Conservation (phyloP, 2,888 invertebrate species). For the Rhamnusium bicolor region DNA sequence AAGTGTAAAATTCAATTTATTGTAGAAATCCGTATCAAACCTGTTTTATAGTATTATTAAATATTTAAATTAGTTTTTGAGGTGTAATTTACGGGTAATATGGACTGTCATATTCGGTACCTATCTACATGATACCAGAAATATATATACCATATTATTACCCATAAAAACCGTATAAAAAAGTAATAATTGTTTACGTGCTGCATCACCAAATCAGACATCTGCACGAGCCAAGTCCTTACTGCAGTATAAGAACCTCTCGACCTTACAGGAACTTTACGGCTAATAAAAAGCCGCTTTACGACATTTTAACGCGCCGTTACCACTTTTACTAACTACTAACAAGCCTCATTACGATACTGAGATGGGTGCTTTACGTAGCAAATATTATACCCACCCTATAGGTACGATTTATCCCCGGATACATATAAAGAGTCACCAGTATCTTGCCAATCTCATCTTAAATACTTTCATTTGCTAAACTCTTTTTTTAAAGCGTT, state of each 20-base stretch:
- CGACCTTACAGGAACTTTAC: constrained; percentile 66
- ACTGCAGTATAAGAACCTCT: constrained; percentile 60
- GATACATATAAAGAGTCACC: constrained; percentile 34
- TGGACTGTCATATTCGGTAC: not conserved
- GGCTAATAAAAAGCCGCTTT: constrained; percentile 71
- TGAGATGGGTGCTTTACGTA: constrained; percentile 58
- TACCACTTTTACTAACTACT: constrained; percentile 71
- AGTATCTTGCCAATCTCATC: not conserved
- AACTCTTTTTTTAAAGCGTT: not conserved
- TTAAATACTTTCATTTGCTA: not conserved
- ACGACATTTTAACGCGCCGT: constrained; percentile 70
- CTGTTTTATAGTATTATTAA: not conserved
- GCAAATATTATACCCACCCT: constrained; percentile 62
- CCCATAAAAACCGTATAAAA: constrained; percentile 42
- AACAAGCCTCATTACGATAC: constrained; percentile 70
- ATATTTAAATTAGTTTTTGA: constrained; percentile 13
- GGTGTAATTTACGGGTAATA: too few relatives aligned
- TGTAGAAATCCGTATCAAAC: not conserved
- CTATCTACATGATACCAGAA: constrained; percentile 18
- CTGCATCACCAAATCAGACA: constrained; percentile 59
- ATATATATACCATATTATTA: constrained; percentile 20
- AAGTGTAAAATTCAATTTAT: not conserved
- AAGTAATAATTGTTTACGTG: constrained; percentile 67
- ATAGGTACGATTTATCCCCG: constrained; percentile 51
- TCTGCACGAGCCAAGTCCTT: constrained; percentile 62